Conservation (phyloP, 2,888 invertebrate genomes). For the Sarcophaga subvicina region DNA sequence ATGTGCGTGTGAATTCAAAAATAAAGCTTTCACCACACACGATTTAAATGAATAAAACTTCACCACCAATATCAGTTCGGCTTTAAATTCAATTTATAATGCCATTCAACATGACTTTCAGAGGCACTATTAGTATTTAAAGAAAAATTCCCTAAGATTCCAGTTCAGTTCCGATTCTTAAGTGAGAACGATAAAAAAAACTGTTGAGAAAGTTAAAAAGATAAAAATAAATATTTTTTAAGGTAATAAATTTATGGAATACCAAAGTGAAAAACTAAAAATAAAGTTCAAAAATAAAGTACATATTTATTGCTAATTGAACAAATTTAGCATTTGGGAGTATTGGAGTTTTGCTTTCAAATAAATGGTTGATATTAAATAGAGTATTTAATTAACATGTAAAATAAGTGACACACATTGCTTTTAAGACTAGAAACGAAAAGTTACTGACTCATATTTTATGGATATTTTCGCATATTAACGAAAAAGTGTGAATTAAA, state of each 20-base stretch:
- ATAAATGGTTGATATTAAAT: neutral
- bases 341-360: neutral
- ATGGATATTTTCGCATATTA: constrained; percentile 47
- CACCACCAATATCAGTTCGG: constrained; percentile 42
- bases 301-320: constrained; percentile 13
- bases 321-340: neutral
- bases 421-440: constrained; percentile 10
- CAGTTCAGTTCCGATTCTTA: constrained; percentile 45
- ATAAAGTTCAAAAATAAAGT: neutral
- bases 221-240: neutral
- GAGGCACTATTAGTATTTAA: constrained; percentile 50
- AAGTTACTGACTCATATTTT: constrained; percentile 41
- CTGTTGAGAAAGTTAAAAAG: constrained; percentile 3
- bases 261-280: neutral
- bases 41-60: constrained; percentile 25
- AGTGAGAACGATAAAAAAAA: constrained; percentile 9
- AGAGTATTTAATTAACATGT: neutral
- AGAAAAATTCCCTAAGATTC: constrained; percentile 33
- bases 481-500: constrained; percentile 61
- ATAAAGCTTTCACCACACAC: constrained; percentile 21
- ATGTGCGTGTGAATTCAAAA: neutral
- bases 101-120: constrained; percentile 32
- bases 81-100: constrained; percentile 15
- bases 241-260: constrained; percentile 15
- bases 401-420: constrained; percentile 26